A percentile compares a stretch with the other conserved stretches of the same genome.
These are phyloP conservation scores for Oreochromis grahami DNA, from an alignment of 2,797 vertebrate species.

Conservation along the genomic window DNA sequence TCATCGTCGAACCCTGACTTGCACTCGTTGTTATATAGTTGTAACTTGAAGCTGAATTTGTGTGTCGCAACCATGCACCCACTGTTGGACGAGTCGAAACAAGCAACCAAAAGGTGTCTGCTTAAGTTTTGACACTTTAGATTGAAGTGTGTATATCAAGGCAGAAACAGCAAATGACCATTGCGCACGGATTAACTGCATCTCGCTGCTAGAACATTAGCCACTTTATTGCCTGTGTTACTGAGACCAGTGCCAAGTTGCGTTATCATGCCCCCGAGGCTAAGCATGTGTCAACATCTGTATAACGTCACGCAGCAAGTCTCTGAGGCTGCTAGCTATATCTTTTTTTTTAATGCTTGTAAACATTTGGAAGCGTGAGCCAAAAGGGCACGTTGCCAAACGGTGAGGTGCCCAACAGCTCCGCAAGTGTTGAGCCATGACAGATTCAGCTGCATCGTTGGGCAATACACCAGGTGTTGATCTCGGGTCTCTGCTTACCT, in stretches of 20 bases:
- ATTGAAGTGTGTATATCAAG: background rate
- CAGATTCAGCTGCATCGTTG: constrained; percentile 36
- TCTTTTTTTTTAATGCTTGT: constrained; percentile 35
- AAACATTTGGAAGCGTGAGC: constrained; percentile 54
- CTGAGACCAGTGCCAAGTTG: constrained; percentile 25
- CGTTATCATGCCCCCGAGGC: constrained; percentile 39
- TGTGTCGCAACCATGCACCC: background rate
- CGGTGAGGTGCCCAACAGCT: constrained; percentile 39
- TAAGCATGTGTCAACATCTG: constrained; percentile 59
- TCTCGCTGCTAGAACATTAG: constrained; percentile 25
- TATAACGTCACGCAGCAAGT: constrained; percentile 46
- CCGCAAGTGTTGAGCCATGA: constrained; percentile 24
- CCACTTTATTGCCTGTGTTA: constrained; percentile 38
- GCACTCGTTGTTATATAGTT: background rate
- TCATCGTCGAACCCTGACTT: constrained; percentile 29
- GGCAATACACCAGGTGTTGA: constrained; percentile 41
- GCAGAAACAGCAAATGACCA: background rate
- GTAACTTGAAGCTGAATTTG: constrained; percentile 16
- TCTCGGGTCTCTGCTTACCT: constrained; percentile 44
- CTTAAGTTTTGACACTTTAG: background rate
- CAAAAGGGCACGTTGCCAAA: constrained; percentile 49
- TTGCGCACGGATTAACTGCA: background rate
- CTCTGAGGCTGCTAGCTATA: constrained; percentile 34
- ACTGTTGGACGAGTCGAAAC: constrained; percentile 37
- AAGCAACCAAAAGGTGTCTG: background rate